Evolutionary conservation across 2,888 invertebrate species (phyloP).

Genomic region (Polydrusus tereticollis): DNA sequence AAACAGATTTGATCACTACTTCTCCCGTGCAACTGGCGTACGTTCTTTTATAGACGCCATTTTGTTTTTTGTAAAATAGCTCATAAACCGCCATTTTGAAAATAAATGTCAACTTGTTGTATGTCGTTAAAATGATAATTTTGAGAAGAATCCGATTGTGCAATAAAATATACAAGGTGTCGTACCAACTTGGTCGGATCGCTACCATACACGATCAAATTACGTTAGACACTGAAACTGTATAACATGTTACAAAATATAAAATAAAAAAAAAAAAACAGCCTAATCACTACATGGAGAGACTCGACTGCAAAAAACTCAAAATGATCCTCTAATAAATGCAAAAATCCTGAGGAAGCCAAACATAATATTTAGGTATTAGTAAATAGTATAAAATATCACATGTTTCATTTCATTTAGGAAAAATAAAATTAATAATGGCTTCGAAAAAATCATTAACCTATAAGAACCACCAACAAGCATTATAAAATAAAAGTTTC

Average conservation of each 20-base stretch:
- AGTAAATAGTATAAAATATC: conserved; percentile 68
- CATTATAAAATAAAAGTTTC: not conserved
- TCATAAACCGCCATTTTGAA: no score
- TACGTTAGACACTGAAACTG: not conserved
- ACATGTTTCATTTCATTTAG: conserved; percentile 65
- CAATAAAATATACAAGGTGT: no score
- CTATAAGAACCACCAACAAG: conserved; percentile 12
- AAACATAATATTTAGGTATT: conserved; percentile 63
- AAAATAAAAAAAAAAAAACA: conserved; percentile 3
- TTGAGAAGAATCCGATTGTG: no score
- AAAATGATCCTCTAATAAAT: conserved; percentile 52
- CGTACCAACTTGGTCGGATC: no score
- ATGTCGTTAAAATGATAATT: no score
- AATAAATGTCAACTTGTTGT: no score
- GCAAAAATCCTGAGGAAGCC: conserved; percentile 63
- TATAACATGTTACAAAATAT: conserved; percentile 1
- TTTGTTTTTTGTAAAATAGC: no score
- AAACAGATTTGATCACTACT: no score
- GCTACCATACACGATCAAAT: no score
- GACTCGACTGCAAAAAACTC: conserved; percentile 1
- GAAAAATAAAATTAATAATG: conserved; percentile 63
- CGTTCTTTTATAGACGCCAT: no score
- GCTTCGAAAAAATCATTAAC: conserved; percentile 36
- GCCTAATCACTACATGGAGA: not conserved
- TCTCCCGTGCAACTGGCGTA: no score